These are phyloP conservation scores for Ricordea florida DNA, from an alignment of 92 coral and sea anemone species.

Conservation along the genomic window DNA sequence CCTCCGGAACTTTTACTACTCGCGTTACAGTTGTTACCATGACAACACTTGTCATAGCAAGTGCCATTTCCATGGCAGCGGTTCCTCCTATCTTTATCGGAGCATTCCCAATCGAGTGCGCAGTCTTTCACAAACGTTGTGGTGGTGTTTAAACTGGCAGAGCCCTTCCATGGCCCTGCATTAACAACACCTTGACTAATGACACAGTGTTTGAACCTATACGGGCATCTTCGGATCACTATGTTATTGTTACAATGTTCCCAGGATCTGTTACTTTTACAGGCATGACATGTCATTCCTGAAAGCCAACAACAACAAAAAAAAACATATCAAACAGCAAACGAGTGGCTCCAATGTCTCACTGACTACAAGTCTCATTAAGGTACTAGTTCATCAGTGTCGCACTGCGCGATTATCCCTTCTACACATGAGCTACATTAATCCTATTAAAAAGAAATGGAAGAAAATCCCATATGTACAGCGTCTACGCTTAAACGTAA, in stretches of 20 bases:
- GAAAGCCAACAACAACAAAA: neutral
- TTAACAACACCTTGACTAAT: neutral
- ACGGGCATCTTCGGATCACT: slow-evolving; percentile 5
- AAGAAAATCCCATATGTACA: no score
- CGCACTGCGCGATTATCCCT: no score
- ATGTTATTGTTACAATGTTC: slow-evolving; percentile 3
- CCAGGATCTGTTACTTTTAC: slow-evolving; percentile 19
- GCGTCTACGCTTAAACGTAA: no score
- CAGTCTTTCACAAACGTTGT: slow-evolving; percentile 3
- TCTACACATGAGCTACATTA: no score
- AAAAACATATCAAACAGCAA: neutral
- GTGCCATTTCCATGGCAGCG: neutral
- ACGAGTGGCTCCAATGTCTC: no score
- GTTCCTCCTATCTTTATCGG: neutral
- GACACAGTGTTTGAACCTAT: neutral
- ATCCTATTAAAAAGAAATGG: no score
- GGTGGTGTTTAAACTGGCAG: neutral
- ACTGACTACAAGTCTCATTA: no score
- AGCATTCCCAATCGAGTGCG: neutral
- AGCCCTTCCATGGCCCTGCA: neutral
- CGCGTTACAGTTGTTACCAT: slow-evolving; percentile 9
- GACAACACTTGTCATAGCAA: slow-evolving; percentile 6
- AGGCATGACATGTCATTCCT: slow-evolving; percentile 7
- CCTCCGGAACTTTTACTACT: neutral
- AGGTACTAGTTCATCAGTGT: no score